A percentile compares a stretch with the other conserved stretches of the same genome.
phyloP scores from a whole-genome alignment of 2,888 invertebrate genomes.

The Pterostichus madidus region DNA sequence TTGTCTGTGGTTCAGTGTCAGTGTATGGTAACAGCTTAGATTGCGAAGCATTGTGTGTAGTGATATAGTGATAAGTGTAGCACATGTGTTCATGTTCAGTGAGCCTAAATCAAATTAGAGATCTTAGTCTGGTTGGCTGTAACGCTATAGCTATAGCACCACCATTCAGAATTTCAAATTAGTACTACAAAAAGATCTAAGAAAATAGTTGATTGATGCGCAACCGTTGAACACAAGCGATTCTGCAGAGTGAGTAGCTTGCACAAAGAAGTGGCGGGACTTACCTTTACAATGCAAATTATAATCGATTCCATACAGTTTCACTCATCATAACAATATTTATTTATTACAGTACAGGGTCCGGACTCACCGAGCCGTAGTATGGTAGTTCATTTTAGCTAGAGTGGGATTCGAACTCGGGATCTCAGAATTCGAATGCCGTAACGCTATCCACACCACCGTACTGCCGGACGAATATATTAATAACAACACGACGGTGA shows the following conservation, averaged over 20 bases:
- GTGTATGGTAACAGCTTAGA: slow-evolving; percentile 23
- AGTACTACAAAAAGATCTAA: slow-evolving; percentile 45
- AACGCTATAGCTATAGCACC: slow-evolving; percentile 35
- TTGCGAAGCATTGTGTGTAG: slow-evolving; percentile 32
- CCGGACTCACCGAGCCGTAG: no score
- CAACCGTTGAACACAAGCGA: slow-evolving; percentile 48
- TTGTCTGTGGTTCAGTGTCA: background rate
- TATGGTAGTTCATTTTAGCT: no score
- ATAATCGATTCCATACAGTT: slow-evolving; percentile 28
- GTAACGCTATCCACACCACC: no score
- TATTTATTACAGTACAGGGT: no score
- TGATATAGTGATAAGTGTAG: background rate
- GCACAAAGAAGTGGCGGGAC: slow-evolving; percentile 32
- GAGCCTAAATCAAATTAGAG: slow-evolving; percentile 22
- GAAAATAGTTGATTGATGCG: slow-evolving; percentile 35
- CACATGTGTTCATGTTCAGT: slow-evolving; percentile 18
- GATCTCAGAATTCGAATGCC: no score
- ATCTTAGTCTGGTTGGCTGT: slow-evolving; percentile 24
- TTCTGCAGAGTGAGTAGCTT: slow-evolving; percentile 28
- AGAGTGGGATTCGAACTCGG: no score
- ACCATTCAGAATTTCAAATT: slow-evolving; percentile 40
- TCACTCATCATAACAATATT: background rate
- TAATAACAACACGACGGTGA: background rate
- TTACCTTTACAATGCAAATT: slow-evolving; percentile 42
- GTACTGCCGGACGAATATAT: no score